Base-by-base conservation (phyloP, 2,113 vertebrate genomes). In the Phyllostomus discolor region DNA sequence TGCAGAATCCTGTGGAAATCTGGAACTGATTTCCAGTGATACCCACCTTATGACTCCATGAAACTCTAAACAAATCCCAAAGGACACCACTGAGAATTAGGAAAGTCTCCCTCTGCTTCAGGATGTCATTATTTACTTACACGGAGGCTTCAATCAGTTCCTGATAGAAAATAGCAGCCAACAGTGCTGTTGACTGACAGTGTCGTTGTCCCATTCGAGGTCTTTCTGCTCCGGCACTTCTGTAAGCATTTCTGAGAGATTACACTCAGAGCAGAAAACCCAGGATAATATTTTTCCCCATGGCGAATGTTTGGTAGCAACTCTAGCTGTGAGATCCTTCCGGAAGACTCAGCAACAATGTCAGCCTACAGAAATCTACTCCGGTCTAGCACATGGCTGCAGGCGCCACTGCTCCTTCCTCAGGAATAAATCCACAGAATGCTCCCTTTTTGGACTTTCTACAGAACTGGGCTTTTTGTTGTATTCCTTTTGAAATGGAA, bases 381-480 rank as follows among this genome's bases (percentile, higher is more conserved):
- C 59, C 72, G 4, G 33, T 88, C 78, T 95, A 33, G 31, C 17
- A 31, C 15, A 15, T 4, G 59, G 41, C 64, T 52, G 86, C 48
- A 93, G 15, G 11, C 41, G 33, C 33, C 11, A 69, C 31, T 35
- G 88, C 66, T 48, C 38, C 16, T 76, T 80, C 28, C 17, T 48
- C 15, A 38, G 12, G 46, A 89, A 50, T 75, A 79, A 78, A 80
- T 4, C 72, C 54, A 79, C 19, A 81, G 33, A 88, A 17, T 0
- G 2, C 12, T 78, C 76, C 59, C 38, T 57, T 88, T 83, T 85
- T 38, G 43, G 72, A 70, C 33, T 66, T 95, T 92, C 72, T 70
- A 92, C 81, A 91, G 69, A 92, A 70, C 31, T 86, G n/a, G 20
- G 66, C 67, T 93, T 92, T 92, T 95, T 81, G 72, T 69, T 96